phyloP scores from a whole-genome alignment of 1,140 invertebrate species.

The Ridgeia piscesae region DNA sequence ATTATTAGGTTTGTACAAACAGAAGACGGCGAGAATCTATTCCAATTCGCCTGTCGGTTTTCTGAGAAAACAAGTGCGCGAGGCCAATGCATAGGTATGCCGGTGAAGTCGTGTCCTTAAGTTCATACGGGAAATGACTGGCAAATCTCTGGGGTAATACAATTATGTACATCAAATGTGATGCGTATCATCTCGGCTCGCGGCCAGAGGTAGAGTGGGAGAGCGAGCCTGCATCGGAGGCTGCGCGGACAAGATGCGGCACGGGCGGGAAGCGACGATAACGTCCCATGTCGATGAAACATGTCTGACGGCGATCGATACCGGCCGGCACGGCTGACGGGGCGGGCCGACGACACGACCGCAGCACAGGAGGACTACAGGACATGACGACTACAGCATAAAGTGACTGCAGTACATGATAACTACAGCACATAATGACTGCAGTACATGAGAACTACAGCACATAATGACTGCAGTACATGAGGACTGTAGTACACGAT shows the following conservation, averaged over 20 bases:
- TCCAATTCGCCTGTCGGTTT: background rate
- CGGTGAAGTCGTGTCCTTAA: background rate
- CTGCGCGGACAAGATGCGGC: background rate
- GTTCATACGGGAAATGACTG: background rate
- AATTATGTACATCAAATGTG: constrained; percentile 6
- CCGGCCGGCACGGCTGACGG: background rate
- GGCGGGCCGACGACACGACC: background rate
- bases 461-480: no score
- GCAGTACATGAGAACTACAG: no score
- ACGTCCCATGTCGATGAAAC: background rate
- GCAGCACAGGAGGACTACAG: no score
- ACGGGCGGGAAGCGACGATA: background rate
- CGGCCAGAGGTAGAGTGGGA: background rate
- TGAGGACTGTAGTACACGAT: no score
- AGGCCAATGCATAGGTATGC: background rate
- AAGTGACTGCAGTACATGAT: no score
- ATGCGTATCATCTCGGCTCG: background rate
- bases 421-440: no score
- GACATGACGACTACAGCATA: no score
- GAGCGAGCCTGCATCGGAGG: background rate
- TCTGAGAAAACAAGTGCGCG: background rate
- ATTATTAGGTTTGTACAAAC: background rate
- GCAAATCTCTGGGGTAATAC: background rate
- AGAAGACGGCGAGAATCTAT: background rate
- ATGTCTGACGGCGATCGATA: background rate